These are phyloP conservation scores for Mesaphorura yosii DNA, from an alignment of 1,140 invertebrate species.

Conservation along the genomic window DNA sequence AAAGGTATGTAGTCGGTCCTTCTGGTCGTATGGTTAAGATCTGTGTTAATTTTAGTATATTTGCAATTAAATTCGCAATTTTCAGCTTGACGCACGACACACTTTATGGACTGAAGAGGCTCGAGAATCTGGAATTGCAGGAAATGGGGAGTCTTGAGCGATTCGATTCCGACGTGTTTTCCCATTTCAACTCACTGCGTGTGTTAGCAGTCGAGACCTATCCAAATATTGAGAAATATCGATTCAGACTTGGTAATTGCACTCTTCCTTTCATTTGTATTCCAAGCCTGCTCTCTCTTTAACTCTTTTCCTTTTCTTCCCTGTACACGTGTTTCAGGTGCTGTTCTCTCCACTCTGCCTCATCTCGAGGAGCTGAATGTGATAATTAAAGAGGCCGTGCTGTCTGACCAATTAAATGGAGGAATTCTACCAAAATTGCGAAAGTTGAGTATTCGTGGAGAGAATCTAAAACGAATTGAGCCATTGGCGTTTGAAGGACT, in stretches of 20 bases:
- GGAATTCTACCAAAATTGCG: conserved; percentile 60
- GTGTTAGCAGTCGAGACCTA: conserved; percentile 52
- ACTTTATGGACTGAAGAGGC: conserved; percentile 38
- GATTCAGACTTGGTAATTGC: conserved; percentile 47
- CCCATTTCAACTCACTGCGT: conserved; percentile 47
- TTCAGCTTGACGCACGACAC: conserved; percentile 41
- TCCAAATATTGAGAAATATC: conserved; percentile 49
- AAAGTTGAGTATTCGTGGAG: conserved; percentile 64
- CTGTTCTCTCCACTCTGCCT: conserved; percentile 43
- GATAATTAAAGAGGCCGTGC: conserved; percentile 54
- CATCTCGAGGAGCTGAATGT: conserved; percentile 51
- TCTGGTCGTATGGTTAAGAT: too few species aligned
- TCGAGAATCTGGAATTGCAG: conserved; percentile 40
- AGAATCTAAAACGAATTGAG: conserved; percentile 45
- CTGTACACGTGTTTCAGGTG: too few species aligned
- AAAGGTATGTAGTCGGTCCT: conserved; percentile 20
- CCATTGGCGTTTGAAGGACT: conserved; percentile 53
- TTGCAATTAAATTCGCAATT: too few species aligned
- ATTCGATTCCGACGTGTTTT: conserved; percentile 53
- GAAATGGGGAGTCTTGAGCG: conserved; percentile 37
- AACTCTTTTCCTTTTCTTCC: too few species aligned
- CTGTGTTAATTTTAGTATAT: too few species aligned
- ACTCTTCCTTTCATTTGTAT: too few species aligned
- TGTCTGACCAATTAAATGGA: conserved; percentile 58
- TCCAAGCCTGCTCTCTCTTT: too few species aligned